phyloP scores from a whole-genome alignment of 2,797 vertebrate species.

The Chromobotia macracanthus region DNA sequence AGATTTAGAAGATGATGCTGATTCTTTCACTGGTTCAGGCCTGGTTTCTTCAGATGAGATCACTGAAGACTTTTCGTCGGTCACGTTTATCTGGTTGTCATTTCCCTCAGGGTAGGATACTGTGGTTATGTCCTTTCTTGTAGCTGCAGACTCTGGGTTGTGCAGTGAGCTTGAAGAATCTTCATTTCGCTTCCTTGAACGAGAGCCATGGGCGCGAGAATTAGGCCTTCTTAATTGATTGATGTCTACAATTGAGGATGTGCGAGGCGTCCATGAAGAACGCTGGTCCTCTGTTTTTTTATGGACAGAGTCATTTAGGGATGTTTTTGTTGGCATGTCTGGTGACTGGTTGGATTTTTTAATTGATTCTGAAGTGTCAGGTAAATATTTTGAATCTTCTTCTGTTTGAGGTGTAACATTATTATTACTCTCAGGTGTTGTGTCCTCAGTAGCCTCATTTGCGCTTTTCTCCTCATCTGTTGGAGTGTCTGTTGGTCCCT shows the following conservation, averaged over 20 bases:
- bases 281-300: constrained; percentile 46
- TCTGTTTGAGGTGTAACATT: constrained; percentile 56
- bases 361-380: constrained; percentile 39
- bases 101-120: constrained; percentile 64
- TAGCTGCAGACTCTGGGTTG: constrained; percentile 66
- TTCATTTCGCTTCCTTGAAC: constrained; percentile 46
- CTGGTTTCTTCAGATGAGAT: constrained; percentile 58
- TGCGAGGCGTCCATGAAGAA: constrained; percentile 39
- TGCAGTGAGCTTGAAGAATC: constrained; percentile 51
- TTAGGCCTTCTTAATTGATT: constrained; percentile 65
- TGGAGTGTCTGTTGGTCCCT: constrained; percentile 60
- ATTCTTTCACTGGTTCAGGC: constrained; percentile 60
- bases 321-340: constrained; percentile 58
- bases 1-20: constrained; percentile 26
- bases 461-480: constrained; percentile 64
- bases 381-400: constrained; percentile 34
- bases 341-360: not conserved
- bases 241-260: constrained; percentile 41
- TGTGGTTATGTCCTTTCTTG: constrained; percentile 64
- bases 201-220: constrained; percentile 30
- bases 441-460: constrained; percentile 59
- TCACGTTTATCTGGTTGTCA: constrained; percentile 57
- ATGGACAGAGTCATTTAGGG: constrained; percentile 29
- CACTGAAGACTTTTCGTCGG: constrained; percentile 62
- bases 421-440: constrained; percentile 63